Evolutionary conservation across 2,797 vertebrate species (phyloP), one percentile per base, ranked within the genome.

Genomic region (Falco columbarius): DNA sequence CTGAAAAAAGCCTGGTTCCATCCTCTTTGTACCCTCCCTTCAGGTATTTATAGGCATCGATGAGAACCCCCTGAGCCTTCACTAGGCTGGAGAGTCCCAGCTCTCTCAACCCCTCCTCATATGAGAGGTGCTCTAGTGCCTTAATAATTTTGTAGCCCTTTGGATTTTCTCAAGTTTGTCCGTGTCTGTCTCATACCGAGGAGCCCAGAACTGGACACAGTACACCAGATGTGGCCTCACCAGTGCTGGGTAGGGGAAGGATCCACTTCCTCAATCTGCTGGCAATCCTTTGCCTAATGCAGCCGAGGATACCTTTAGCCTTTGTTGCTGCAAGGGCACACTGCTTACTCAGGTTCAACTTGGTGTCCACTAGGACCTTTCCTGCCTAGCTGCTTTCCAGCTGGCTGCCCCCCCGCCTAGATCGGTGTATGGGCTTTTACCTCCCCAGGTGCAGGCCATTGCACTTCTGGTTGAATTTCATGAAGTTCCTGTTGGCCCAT

Each of bases 181-280:
- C 7, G 1, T 36, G 17, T 56, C 30, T 77, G 27, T 54, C 29
- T 34, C 11, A 0, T 1, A 18, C 49, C 38, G n/a, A 63, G 26
- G 24, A 56, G 19, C 19, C 36, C 55, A 59, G 40, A 44, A 27
- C 36, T 51, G 73, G 61, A 17, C 54, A 27, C 6, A 44, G 42
- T 18, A 44, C 42, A 44, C 42, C 42, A 44, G 42, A 18, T 19
- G 17, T 44, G 42, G 42, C 42, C 40, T 75, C 55, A 47, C 12
- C 30, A 62, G 26, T 21, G 47, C 27, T 49, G 42, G 62, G 34
- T 0, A 34, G 80, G 67, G 30, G 14, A 46, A 65, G 36, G 32
- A 38, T 12, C 20, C 8, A 27, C 7, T 73, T 29, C 17, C 24
- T 42, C 0, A 0, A 3, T 6, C 52, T 79, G 30, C 29, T 46